Percentiles rank a stretch among this genome's conserved stretches.
Evolutionary conservation across 1,140 invertebrate genomes (phyloP).

Genomic region (Drosophila sturtevanti): DNA sequence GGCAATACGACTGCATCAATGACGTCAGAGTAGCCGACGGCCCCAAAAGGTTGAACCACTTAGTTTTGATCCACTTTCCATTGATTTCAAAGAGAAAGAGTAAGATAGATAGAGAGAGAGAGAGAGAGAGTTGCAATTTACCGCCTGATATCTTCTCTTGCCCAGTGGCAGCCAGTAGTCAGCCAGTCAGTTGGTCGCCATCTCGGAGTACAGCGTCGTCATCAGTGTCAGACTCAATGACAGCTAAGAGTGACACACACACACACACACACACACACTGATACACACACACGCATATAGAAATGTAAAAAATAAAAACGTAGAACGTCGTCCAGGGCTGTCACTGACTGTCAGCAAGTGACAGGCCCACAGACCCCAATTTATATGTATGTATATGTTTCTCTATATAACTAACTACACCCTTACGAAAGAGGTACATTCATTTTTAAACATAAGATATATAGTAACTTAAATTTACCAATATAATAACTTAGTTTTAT

Average conservation of each 20-base stretch:
- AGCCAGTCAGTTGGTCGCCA: conserved; percentile 11
- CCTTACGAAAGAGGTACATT: neutral
- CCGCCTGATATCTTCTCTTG: neutral
- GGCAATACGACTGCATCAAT: neutral
- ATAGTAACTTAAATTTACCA: too few relatives aligned
- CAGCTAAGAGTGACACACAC: conserved; percentile 24
- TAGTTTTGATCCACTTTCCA: conserved; percentile 46
- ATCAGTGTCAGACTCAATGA: conserved; percentile 52
- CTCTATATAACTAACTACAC: neutral
- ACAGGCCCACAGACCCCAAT: conserved; percentile 26
- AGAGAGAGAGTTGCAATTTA: neutral
- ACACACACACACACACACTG: neutral
- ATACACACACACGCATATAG: neutral
- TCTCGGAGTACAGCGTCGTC: conserved; percentile 27
- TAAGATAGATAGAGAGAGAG: neutral
- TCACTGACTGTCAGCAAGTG: conserved; percentile 41
- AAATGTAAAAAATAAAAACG: neutral
- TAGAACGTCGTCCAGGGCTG: conserved; percentile 36
- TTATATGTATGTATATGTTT: neutral
- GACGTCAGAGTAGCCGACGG: conserved; percentile 12
- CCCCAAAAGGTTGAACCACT: conserved; percentile 45
- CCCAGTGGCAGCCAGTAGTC: neutral
- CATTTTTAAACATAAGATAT: neutral
- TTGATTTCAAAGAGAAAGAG: conserved; percentile 9
- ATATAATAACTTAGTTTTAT: too few relatives aligned